These are phyloP conservation scores for Strigops habroptila DNA, from an alignment of 2,113 vertebrate species.

Conservation along the genomic window DNA sequence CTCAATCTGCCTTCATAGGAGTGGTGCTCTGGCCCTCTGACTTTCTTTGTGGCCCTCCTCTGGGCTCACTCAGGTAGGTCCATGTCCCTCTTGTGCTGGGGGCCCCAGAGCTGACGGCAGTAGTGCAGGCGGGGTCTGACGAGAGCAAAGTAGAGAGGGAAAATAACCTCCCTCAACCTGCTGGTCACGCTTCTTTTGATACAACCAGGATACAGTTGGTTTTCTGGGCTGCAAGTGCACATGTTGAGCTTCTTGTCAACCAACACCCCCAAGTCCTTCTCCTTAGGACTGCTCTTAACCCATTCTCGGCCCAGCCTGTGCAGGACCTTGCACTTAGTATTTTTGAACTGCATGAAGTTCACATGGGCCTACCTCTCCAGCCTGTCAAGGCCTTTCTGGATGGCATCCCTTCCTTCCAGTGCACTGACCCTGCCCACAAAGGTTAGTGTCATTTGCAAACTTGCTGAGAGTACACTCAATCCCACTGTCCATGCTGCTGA, in stretches of 20 bases:
- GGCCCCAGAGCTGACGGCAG: background rate
- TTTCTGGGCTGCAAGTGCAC: background rate
- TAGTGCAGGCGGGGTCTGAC: background rate
- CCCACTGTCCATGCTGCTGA: background rate
- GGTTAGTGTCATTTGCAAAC: background rate
- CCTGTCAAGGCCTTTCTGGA: background rate
- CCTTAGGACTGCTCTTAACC: background rate
- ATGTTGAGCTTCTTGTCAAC: background rate
- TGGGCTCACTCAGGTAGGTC: background rate
- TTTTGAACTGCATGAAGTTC: background rate
- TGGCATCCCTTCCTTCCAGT: background rate
- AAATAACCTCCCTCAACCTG: background rate
- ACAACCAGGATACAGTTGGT: background rate
- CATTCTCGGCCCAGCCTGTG: background rate
- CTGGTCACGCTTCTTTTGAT: background rate
- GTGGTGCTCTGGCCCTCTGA: background rate
- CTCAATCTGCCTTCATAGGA: background rate
- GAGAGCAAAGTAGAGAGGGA: background rate
- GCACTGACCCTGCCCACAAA: background rate
- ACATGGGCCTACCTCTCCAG: background rate
- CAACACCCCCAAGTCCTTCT: background rate
- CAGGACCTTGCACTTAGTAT: background rate
- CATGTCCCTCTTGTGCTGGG: background rate
- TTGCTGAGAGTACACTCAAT: background rate
- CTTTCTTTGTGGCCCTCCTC: background rate